Percentiles rank a stretch among this genome's conserved stretches.
These are phyloP conservation scores for Eubasilissa splendida DNA, from an alignment of 2,888 invertebrate genomes.

Conservation along the genomic window DNA sequence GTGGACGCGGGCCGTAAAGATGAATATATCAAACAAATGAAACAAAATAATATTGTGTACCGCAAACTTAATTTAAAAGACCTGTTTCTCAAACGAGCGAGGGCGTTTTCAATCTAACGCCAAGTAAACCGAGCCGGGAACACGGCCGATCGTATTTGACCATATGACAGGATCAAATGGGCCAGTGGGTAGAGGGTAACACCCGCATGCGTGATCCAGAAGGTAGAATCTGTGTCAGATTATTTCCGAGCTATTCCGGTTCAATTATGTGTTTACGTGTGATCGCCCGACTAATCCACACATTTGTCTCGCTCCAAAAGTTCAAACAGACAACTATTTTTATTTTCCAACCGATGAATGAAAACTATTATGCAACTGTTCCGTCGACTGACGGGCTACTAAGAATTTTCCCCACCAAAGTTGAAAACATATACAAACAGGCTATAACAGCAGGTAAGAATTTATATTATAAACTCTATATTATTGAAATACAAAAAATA, in stretches of 20 bases:
- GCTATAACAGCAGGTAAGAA: too few species aligned
- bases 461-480: too few species aligned
- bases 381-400: slow-evolving; percentile 8
- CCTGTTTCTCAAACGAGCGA: slow-evolving; percentile 14
- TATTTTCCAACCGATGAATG: slow-evolving; percentile 7
- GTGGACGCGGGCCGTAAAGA: too few species aligned
- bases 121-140: slow-evolving; percentile 16
- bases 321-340: slow-evolving; percentile 23
- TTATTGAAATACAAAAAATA: too few species aligned
- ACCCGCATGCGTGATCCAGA: not conserved
- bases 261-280: slow-evolving; percentile 28
- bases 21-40: not conserved
- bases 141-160: slow-evolving; percentile 8
- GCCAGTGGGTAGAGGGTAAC: slow-evolving; percentile 8
- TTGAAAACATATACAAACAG: not conserved
- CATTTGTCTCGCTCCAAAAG: slow-evolving; percentile 16
- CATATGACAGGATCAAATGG: not conserved
- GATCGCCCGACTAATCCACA: slow-evolving; percentile 12
- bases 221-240: slow-evolving; percentile 25
- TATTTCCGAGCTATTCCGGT: slow-evolving; percentile 23
- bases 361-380: not conserved
- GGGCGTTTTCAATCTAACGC: slow-evolving; percentile 25
- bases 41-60: not conserved
- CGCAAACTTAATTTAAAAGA: slow-evolving; percentile 11
- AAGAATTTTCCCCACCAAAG: not conserved